phyloP scores from a whole-genome alignment of 1,140 invertebrate species.

The Maniola jurtina region DNA sequence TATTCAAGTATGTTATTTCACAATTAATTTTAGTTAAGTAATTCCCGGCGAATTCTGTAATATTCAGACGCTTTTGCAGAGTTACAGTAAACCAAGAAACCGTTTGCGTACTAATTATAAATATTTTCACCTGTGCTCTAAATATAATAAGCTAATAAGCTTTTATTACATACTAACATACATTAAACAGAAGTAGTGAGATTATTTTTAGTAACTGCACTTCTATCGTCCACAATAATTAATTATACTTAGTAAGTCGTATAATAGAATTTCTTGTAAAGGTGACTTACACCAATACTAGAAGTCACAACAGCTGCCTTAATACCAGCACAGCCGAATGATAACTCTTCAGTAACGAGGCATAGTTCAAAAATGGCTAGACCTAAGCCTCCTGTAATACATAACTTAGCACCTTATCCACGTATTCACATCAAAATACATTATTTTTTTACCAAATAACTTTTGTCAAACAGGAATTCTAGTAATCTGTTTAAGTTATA shows the following conservation, averaged over 20 bases:
- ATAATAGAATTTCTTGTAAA: neutral
- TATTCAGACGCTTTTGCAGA: too few species aligned
- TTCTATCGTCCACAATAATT: neutral
- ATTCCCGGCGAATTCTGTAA: neutral
- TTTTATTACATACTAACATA: neutral
- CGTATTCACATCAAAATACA: neutral
- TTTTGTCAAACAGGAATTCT: neutral
- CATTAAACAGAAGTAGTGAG: neutral
- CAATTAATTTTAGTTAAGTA: neutral
- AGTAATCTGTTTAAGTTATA: neutral
- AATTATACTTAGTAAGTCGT: neutral
- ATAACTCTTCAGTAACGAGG: slow-evolving; percentile 38
- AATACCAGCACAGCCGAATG: slow-evolving; percentile 41
- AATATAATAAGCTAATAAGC: too few species aligned
- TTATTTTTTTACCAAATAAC: too few species aligned
- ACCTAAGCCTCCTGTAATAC: slow-evolving; percentile 30
- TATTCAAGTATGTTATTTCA: neutral
- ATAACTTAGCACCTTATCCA: neutral
- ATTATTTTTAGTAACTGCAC: neutral
- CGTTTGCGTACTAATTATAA: too few species aligned
- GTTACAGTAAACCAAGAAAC: neutral
- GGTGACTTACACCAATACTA: slow-evolving; percentile 45
- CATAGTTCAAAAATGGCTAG: slow-evolving; percentile 36
- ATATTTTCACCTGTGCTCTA: too few species aligned
- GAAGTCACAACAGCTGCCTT: slow-evolving; percentile 36